A percentile compares a stretch with the other conserved stretches of the same genome.
Conservation (phyloP, 1,140 invertebrate genomes). For the Monochamus saltuarius region DNA sequence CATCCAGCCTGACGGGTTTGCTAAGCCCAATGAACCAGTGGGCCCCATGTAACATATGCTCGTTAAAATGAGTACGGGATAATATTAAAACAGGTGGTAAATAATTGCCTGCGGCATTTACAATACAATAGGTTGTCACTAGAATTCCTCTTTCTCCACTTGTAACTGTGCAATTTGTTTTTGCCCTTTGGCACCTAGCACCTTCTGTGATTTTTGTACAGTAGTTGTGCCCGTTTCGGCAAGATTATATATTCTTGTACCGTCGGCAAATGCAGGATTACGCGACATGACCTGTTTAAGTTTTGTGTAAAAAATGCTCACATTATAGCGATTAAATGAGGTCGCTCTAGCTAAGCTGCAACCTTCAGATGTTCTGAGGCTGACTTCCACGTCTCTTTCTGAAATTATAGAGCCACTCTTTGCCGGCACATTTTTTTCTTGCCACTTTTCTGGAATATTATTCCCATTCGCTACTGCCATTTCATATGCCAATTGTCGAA, state of each 20-base stretch:
- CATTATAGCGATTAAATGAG: slow-evolving; percentile 38
- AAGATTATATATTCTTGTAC: slow-evolving; percentile 50
- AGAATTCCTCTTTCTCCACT: slow-evolving; percentile 50
- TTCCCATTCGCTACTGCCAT: slow-evolving; percentile 44
- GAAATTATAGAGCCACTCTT: slow-evolving; percentile 50
- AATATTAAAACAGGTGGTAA: slow-evolving; percentile 45
- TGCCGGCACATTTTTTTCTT: slow-evolving; percentile 42
- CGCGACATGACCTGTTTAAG: slow-evolving; percentile 27
- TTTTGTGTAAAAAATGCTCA: slow-evolving; percentile 1
- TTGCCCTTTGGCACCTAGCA: slow-evolving; percentile 45
- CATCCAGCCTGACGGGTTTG: slow-evolving; percentile 51
- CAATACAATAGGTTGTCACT: slow-evolving; percentile 47
- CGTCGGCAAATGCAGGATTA: slow-evolving; percentile 27
- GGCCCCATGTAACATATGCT: slow-evolving; percentile 42
- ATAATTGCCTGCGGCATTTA: slow-evolving; percentile 48
- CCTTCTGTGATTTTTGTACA: slow-evolving; percentile 50
- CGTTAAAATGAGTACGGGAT: slow-evolving; percentile 45
- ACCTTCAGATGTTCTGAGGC: slow-evolving; percentile 50
- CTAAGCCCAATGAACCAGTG: slow-evolving; percentile 48
- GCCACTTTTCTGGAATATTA: slow-evolving; percentile 44
- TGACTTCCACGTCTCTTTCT: slow-evolving; percentile 44
- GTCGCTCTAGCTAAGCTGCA: slow-evolving; percentile 51
- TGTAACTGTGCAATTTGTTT: slow-evolving; percentile 49
- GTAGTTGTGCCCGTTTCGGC: slow-evolving; percentile 54
- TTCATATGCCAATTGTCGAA: slow-evolving; percentile 49